Evolutionary conservation across 2,888 invertebrate genomes (phyloP).

Genomic region (Branchipolynoe longqiensis): DNA sequence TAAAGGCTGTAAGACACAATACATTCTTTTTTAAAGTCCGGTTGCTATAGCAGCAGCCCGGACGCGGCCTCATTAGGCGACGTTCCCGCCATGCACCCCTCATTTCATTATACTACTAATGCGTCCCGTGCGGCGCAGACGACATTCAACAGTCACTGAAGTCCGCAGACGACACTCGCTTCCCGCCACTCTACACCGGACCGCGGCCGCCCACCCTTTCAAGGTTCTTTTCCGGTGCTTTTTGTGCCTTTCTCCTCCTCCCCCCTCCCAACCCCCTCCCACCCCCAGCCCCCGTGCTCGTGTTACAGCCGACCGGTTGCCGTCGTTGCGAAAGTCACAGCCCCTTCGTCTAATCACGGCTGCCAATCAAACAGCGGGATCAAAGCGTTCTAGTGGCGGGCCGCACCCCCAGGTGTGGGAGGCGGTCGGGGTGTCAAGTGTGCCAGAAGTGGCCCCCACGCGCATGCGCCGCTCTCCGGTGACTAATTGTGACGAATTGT

Average conservation of each 20-base stretch:
- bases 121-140: neutral
- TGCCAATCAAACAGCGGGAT: conserved; percentile 36
- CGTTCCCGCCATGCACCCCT: neutral
- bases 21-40: neutral
- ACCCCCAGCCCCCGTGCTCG: conserved; percentile 6
- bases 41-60: neutral
- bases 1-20: too few species aligned
- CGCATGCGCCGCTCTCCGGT: neutral
- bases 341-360: conserved; percentile 1
- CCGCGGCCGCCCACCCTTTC: neutral
- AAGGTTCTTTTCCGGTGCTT: too few species aligned
- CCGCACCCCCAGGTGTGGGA: conserved; percentile 36
- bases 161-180: neutral
- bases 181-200: neutral
- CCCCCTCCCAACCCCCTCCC: neutral
- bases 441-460: conserved; percentile 16
- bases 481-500: conserved; percentile 49
- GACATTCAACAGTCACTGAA: too few species aligned
- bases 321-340: conserved; percentile 29
- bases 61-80: too few species aligned
- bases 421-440: conserved; percentile 45
- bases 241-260: too few species aligned
- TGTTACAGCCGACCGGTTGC: neutral
- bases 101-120: conserved; percentile 35
- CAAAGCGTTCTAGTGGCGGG: conserved; percentile 9